Evolutionary conservation across 92 coral and sea anemone genomes (phyloP).

Genomic region (Palythoa grandis): DNA sequence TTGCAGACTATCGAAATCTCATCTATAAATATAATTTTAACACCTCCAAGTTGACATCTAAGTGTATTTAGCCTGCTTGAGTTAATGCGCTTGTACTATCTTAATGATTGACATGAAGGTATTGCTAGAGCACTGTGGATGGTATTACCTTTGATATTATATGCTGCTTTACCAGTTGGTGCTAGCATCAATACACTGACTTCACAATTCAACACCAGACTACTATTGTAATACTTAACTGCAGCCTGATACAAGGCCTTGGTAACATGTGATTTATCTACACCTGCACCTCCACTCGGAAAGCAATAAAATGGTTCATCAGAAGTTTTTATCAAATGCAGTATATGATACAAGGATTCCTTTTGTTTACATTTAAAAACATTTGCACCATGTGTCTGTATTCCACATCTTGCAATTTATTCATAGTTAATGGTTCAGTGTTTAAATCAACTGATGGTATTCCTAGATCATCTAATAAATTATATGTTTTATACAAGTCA

Average conservation of each 20-base stretch:
- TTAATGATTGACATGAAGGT: conserved; percentile 56
- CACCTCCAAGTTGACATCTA: conserved; percentile 58
- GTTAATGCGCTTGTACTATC: conserved; percentile 64
- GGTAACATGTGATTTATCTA: conserved; percentile 80
- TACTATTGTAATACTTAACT: conserved; percentile 72
- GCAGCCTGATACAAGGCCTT: no score
- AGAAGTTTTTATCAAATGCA: conserved; percentile 70
- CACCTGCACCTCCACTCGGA: conserved; percentile 81
- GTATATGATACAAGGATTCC: conserved; percentile 68
- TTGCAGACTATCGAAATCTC: conserved; percentile 78
- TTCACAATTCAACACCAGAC: conserved; percentile 61
- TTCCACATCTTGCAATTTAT: conserved; percentile 71
- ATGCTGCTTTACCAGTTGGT: no score
- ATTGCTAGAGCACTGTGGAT: no score
- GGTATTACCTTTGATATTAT: conserved; percentile 70
- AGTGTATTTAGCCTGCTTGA: no score
- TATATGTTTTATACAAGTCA: conserved; percentile 62
- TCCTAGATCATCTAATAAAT: conserved; percentile 67
- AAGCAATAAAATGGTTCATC: no score
- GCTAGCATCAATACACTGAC: conserved; percentile 62
- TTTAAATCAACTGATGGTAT: conserved; percentile 55
- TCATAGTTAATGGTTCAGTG: conserved; percentile 65
- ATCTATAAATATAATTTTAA: conserved; percentile 17
- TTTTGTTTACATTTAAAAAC: no score
- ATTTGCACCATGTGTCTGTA: conserved; percentile 53